Percentiles rank a stretch among this genome's conserved stretches.
phyloP scores from a whole-genome alignment of 2,888 invertebrate genomes.

The Eupithecia exiguata region DNA sequence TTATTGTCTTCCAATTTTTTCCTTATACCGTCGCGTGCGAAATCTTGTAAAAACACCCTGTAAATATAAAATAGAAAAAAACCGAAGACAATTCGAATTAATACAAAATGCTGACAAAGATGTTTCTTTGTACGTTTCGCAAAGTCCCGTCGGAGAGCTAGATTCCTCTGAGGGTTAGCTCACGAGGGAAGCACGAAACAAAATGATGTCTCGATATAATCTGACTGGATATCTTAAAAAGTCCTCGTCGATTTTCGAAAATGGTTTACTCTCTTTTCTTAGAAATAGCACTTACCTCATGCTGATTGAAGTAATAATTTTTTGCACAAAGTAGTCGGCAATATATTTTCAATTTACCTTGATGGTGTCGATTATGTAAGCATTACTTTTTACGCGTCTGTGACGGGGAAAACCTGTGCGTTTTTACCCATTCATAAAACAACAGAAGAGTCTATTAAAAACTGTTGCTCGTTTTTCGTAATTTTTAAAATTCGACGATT shows the following conservation, averaged over 20 bases:
- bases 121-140: constrained; percentile 18
- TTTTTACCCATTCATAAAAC: neutral
- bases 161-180: constrained; percentile 27
- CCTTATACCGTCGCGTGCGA: neutral
- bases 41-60: neutral
- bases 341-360: neutral
- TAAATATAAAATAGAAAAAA: constrained; percentile 23
- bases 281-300: neutral
- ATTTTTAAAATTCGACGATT: neutral
- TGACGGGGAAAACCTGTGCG: neutral
- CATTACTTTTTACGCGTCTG: neutral
- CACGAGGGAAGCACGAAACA: constrained; percentile 36
- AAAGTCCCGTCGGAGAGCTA: constrained; percentile 36
- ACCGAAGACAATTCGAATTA: constrained; percentile 35
- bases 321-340: neutral
- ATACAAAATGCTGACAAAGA: constrained; percentile 18
- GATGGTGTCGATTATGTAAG: neutral
- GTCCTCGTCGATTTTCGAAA: neutral
- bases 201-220: neutral
- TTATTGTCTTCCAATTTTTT: constrained; percentile 22
- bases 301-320: neutral
- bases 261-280: neutral
- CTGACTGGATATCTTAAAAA: neutral
- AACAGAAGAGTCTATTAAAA: neutral
- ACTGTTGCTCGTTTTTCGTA: no score